These are phyloP conservation scores for Lochmaea crataegi DNA, from an alignment of 2,888 invertebrate genomes.

Conservation along the genomic window DNA sequence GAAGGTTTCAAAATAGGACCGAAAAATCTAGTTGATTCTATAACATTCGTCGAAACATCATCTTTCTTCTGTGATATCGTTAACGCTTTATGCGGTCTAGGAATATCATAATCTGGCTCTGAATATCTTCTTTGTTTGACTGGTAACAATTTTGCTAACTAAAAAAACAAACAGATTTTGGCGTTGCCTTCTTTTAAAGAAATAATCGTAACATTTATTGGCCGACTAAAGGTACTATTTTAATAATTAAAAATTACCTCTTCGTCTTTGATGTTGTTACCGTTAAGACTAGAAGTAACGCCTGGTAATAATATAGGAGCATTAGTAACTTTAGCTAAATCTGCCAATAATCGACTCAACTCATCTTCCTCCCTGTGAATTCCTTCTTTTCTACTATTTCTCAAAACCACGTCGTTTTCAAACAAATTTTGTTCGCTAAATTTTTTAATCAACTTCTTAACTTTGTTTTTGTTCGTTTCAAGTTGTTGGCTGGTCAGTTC, in stretches of 20 bases:
- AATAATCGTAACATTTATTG: neutral
- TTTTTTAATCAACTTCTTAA: slow-evolving; percentile 58
- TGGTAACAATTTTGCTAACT: slow-evolving; percentile 59
- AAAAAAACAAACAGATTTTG: slow-evolving; percentile 34
- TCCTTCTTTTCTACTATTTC: slow-evolving; percentile 39
- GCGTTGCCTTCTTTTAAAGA: neutral
- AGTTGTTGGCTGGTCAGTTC: slow-evolving; percentile 53
- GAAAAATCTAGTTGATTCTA: slow-evolving; percentile 62
- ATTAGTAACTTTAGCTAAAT: slow-evolving; percentile 62
- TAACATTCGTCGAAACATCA: slow-evolving; percentile 46
- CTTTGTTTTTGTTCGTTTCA: slow-evolving; percentile 44
- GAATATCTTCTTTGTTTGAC: slow-evolving; percentile 57
- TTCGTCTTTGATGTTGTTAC: slow-evolving; percentile 55
- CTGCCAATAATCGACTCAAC: slow-evolving; percentile 59
- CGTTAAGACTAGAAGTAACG: slow-evolving; percentile 60
- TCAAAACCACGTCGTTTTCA: slow-evolving; percentile 46
- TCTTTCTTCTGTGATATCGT: slow-evolving; percentile 51
- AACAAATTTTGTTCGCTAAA: slow-evolving; percentile 54
- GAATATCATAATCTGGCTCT: slow-evolving; percentile 67
- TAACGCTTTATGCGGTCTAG: slow-evolving; percentile 63
- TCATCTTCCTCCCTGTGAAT: slow-evolving; percentile 57
- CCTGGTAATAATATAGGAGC: slow-evolving; percentile 63
- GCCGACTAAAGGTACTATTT: neutral
- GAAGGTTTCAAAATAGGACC: slow-evolving; percentile 55
- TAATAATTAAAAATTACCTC: slow-evolving; percentile 53